Evolutionary conservation across 2,888 invertebrate genomes (phyloP).

Genomic region (Apoda limacodes): DNA sequence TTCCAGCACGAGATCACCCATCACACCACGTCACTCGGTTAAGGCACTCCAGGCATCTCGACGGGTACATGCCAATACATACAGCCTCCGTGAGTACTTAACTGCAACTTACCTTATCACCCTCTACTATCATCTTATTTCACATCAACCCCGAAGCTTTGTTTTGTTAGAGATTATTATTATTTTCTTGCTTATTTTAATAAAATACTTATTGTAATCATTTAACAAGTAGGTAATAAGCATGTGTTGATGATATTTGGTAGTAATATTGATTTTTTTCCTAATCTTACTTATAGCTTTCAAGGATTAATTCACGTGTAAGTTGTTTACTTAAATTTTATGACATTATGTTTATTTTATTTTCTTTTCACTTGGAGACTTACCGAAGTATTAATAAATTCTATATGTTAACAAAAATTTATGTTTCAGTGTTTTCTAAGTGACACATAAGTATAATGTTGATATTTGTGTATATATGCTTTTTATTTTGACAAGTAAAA

Average conservation of each 20-base stretch:
- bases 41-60: constrained; percentile 53
- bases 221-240: too few relatives aligned
- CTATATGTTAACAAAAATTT: background rate
- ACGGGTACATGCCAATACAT: constrained; percentile 42
- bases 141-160: constrained; percentile 43
- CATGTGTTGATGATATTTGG: constrained; percentile 9
- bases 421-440: too few relatives aligned
- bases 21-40: constrained; percentile 56
- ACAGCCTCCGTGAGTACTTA: constrained; percentile 55
- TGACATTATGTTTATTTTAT: too few relatives aligned
- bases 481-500: too few relatives aligned
- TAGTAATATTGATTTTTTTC: constrained; percentile 9
- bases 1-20: constrained; percentile 48
- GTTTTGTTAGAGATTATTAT: constrained; percentile 47
- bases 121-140: constrained; percentile 12
- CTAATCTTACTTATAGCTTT: constrained; percentile 10
- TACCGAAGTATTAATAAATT: too few relatives aligned
- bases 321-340: background rate
- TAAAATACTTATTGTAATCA: too few relatives aligned
- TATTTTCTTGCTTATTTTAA: constrained; percentile 50
- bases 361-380: too few relatives aligned
- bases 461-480: too few relatives aligned
- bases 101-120: too few relatives aligned
- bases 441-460: too few relatives aligned
- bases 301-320: constrained; percentile 11